Evolutionary conservation across 2,888 invertebrate species (phyloP), one percentile per base, ranked within the genome.

Genomic region (Encarsia formosa): DNA sequence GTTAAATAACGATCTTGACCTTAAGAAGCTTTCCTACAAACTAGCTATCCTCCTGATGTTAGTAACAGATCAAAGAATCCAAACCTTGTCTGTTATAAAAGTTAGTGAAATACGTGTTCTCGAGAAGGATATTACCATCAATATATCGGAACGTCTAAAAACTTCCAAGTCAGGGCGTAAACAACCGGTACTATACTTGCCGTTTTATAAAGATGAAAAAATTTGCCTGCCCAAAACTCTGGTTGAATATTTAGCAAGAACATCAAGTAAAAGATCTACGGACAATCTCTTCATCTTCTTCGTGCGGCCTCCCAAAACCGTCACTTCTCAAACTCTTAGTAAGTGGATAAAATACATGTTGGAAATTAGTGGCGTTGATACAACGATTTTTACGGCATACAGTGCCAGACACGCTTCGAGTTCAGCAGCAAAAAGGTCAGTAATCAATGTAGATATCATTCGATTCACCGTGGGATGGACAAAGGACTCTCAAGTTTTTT

Each of bases 11-110:
- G 45, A 47, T 1, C 18, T 57, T 5, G 16, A 38, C 4, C 20
- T 61, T 2, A 47, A 55, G 32, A 16, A 41, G 5, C 23, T 57
- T 3, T 43, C 58, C 1, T 19, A 32, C 2, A 59, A 59, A 37
- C 16, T 55, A 3, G 52, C 40, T 6, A 52, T 51, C 5, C 34
- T 61, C 9, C 32, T 61, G 11, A 54, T 55, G 3, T 6, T 59
- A 16, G 29, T 34, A 15, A 59, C 59, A 1, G 59, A 42, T 4
- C 59, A 59, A 2, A 35, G 56, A 13, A 38, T 49, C 8, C 58
- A 61, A 32, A 61, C 61, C 1, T 19, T 48, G 4, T 26, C 45
- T 0, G 8, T 38, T 5, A 37, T 46, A 2, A 9, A 26, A 2
- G 1, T 29, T 13, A 13, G 13, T 11, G 16, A 41, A n/a, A 52